phyloP scores from a whole-genome alignment of 2,797 vertebrate species.

The Sternarchorhynchus goeldii region DNA sequence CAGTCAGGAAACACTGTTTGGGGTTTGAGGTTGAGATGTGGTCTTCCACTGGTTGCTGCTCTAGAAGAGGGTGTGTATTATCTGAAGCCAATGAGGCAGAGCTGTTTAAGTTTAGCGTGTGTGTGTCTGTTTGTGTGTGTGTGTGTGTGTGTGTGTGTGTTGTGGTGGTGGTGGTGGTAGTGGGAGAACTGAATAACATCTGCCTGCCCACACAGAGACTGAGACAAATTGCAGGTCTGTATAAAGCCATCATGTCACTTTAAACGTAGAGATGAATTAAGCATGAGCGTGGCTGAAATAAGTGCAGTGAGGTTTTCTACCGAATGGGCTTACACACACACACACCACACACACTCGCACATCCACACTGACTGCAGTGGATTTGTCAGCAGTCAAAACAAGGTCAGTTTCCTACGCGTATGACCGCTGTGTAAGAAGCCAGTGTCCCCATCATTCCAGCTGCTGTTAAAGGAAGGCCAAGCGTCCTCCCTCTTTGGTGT shows the following conservation, averaged over 20 bases:
- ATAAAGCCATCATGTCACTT: slow-evolving; percentile 39
- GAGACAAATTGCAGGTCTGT: slow-evolving; percentile 48
- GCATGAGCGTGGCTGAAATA: slow-evolving; percentile 13
- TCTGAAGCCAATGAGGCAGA: slow-evolving; percentile 29
- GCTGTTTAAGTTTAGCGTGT: slow-evolving; percentile 33
- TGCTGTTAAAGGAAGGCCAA: slow-evolving; percentile 38
- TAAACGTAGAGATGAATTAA: slow-evolving; percentile 33
- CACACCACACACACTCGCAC: slow-evolving; percentile 17
- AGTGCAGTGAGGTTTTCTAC: slow-evolving; percentile 30
- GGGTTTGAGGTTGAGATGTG: slow-evolving; percentile 48
- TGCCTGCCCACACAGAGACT: slow-evolving; percentile 30
- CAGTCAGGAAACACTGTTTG: slow-evolving; percentile 42
- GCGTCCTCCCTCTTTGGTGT: slow-evolving; percentile 31
- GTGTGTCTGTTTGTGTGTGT: slow-evolving; percentile 29
- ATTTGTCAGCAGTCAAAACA: slow-evolving; percentile 39
- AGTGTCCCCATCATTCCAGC: slow-evolving; percentile 45
- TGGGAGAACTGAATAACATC: slow-evolving; percentile 36
- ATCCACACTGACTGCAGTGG: slow-evolving; percentile 13
- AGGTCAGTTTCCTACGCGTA: slow-evolving; percentile 34
- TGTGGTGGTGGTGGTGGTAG: slow-evolving; percentile 39
- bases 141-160: slow-evolving; percentile 42
- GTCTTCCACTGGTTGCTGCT: slow-evolving; percentile 46
- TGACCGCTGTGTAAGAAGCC: slow-evolving; percentile 44
- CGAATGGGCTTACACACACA: slow-evolving; percentile 16
- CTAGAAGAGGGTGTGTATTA: slow-evolving; percentile 39